These are phyloP conservation scores for Catagonus wagneri DNA, from an alignment of 2,113 vertebrate species.

Conservation along the genomic window DNA sequence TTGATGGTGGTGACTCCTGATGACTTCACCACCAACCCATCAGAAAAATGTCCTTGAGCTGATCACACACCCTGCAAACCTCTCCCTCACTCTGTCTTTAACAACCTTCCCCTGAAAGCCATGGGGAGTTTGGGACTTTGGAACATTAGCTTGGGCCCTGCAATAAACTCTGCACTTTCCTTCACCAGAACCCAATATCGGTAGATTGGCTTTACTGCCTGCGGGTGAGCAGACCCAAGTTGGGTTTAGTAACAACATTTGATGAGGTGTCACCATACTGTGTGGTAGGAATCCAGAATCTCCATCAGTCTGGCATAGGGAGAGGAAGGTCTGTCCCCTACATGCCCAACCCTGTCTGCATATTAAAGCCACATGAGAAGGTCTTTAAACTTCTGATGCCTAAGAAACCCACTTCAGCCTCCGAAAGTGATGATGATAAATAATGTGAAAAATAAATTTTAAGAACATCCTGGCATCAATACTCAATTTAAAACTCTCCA, in stretches of 20 bases:
- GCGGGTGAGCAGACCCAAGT: not conserved
- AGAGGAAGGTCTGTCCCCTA: not conserved
- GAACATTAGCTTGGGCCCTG: not conserved
- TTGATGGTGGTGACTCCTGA: not conserved
- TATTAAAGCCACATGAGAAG: not conserved
- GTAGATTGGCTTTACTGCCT: not conserved
- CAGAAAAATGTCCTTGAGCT: not conserved
- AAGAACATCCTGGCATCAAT: not conserved
- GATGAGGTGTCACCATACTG: not conserved
- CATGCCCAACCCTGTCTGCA: not conserved
- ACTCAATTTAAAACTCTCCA: conserved; percentile 15
- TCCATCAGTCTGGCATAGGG: not conserved
- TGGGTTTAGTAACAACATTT: not conserved
- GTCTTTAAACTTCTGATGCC: not conserved
- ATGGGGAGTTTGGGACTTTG: not conserved
- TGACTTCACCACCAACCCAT: not conserved
- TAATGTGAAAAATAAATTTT: not conserved
- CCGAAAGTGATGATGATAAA: not conserved
- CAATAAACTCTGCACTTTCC: not conserved
- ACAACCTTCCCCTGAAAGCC: not conserved
- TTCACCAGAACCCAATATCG: not conserved
- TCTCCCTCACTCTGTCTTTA: not conserved
- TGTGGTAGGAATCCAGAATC: not conserved
- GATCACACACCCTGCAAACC: not conserved
- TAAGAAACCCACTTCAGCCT: not conserved